Conservation (phyloP, 2,888 invertebrate species). For the Choristoneura rosaceana region DNA sequence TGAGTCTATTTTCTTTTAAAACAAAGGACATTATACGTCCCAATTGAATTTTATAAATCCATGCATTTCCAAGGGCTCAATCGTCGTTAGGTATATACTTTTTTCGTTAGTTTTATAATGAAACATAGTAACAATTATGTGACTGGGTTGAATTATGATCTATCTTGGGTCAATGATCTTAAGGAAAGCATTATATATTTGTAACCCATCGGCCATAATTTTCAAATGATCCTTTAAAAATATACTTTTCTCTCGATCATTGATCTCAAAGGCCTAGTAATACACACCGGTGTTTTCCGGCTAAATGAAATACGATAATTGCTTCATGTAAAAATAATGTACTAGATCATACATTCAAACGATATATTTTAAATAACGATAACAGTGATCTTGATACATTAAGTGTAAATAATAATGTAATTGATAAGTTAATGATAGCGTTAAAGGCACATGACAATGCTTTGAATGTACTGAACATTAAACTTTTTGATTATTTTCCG, state of each 20-base stretch:
- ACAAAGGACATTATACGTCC: no score
- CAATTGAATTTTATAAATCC: no score
- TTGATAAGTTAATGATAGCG: slow-evolving; percentile 33
- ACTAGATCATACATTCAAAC: slow-evolving; percentile 14
- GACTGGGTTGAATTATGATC: background rate
- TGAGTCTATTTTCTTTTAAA: no score
- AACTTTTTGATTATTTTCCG: slow-evolving; percentile 65
- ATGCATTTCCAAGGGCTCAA: no score
- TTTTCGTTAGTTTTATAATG: background rate
- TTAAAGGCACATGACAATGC: slow-evolving; percentile 61
- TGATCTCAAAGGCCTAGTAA: background rate
- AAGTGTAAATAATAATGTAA: slow-evolving; percentile 65
- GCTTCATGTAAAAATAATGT: slow-evolving; percentile 25
- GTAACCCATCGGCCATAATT: no score
- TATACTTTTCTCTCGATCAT: background rate
- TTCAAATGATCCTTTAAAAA: background rate
- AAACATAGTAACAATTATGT: background rate
- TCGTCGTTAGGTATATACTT: no score
- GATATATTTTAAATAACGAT: slow-evolving; percentile 37
- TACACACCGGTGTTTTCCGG: background rate
- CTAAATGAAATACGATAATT: background rate
- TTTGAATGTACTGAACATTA: slow-evolving; percentile 83
- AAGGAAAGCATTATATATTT: background rate
- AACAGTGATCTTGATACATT: slow-evolving; percentile 50
- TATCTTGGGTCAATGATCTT: background rate